Evolutionary conservation across 2,888 invertebrate genomes (phyloP), one percentile per base, ranked within the genome.

Genomic region (Troides helena): DNA sequence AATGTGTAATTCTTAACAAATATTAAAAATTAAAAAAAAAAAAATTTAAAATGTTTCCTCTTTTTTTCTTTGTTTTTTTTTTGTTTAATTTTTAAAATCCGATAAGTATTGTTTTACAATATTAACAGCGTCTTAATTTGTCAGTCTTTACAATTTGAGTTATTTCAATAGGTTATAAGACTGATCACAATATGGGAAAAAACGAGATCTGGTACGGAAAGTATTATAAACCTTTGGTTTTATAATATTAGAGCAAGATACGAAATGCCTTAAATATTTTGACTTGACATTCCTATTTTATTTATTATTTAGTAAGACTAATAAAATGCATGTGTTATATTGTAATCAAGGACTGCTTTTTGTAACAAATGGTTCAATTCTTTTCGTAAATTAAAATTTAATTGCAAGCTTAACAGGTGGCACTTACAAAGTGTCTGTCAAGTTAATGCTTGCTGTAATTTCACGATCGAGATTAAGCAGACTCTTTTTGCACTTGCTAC

Each of bases 401-500:
- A 65, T 69, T 57, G 43, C 61, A 39, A 0, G 5, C 39, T 62
- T 62, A 61, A 56, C 61, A 58, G 30, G 57, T 62, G 59, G 30
- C 53, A 61, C 18, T 59, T 60, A 64, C 30, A 23, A 64, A 65
- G 25, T 62, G 62, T 59, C 69, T 62, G 63, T 66, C 66, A 67
- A 60, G 53, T 66, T 62, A 63, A 67, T 60, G 53, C 50, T 39
- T 39, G 53, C 21, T 43, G 65, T 58, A 43, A 36, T 61, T 69
- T 69, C 17, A 43, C 62, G 50, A 50, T 30, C n/a, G 63, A 63
- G 56, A 36, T 64, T 56, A 18, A 58, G 36, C 39, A 59, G 62
- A 53, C 63, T 63, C 30, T 59, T 67, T 67, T 67, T 67, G 61
- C 57, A 60, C 60, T 67, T 67, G 64, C 18, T 50, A 17, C 64